These are phyloP conservation scores for Myotis vivesi DNA, from an alignment of 2,797 vertebrate genomes.

Conservation along the genomic window DNA sequence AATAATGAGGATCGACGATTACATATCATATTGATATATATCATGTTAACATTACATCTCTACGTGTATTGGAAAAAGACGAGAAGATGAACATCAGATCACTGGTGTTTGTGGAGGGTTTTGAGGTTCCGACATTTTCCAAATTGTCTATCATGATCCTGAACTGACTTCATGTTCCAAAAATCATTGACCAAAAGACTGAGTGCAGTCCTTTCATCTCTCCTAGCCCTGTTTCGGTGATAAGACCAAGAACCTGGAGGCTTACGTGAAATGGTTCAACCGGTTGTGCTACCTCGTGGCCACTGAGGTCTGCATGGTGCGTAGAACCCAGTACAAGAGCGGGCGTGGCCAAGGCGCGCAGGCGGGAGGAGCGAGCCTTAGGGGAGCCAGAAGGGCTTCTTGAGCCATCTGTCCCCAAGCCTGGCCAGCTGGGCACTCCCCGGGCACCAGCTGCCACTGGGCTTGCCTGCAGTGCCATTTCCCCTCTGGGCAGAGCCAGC, in stretches of 20 bases:
- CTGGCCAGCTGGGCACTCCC: background rate
- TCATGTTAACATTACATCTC: background rate
- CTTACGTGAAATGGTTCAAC: constrained; percentile 96
- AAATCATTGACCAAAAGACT: background rate
- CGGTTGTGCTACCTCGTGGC: constrained; percentile 94
- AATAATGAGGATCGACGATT: background rate
- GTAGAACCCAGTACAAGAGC: background rate
- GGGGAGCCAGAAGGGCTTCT: background rate
- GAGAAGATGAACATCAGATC: background rate
- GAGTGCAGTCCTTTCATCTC: background rate
- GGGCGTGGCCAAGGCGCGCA: accelerated
- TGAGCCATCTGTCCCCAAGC: background rate
- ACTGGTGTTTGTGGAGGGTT: background rate
- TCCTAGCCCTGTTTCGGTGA: constrained; percentile 83
- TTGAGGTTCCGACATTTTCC: background rate
- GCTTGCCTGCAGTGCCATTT: background rate
- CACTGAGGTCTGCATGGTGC: constrained; percentile 96
- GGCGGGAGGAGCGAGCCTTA: no score
- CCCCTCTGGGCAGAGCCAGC: background rate
- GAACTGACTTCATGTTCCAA: background rate
- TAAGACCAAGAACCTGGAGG: constrained; percentile 93
- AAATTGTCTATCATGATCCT: background rate
- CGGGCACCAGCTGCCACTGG: background rate
- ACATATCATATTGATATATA: background rate
- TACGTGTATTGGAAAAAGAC: background rate